phyloP scores from a whole-genome alignment of 2,888 invertebrate species.

The Blastobasis lacticolella region DNA sequence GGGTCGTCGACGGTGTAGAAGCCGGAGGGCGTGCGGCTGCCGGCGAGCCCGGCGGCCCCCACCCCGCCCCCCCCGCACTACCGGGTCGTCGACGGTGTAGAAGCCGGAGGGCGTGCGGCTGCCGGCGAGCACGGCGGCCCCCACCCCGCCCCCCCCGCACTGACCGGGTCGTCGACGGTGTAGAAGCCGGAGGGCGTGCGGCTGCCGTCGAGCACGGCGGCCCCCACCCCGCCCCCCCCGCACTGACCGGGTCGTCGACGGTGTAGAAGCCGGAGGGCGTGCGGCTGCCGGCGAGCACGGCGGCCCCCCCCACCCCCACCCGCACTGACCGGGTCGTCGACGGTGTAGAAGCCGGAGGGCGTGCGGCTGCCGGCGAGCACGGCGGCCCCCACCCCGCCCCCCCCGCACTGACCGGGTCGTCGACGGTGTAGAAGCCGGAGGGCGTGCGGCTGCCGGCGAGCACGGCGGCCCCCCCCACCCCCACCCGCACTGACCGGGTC shows the following conservation, averaged over 20 bases:
- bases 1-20: slow-evolving; percentile 97
- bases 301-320: slow-evolving; percentile 57
- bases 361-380: slow-evolving; percentile 99
- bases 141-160: too few relatives aligned
- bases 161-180: slow-evolving; percentile 92
- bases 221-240: too few relatives aligned
- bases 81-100: slow-evolving; percentile 95
- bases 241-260: slow-evolving; percentile 88
- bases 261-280: slow-evolving; percentile 98
- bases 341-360: slow-evolving; percentile 96
- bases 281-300: slow-evolving; percentile 97
- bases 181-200: slow-evolving; percentile 97
- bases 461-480: slow-evolving; percentile 78
- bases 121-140: slow-evolving; percentile 96
- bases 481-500: slow-evolving; percentile 78
- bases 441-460: slow-evolving; percentile 98
- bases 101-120: slow-evolving; percentile 98
- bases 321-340: slow-evolving; percentile 87
- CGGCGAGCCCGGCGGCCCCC: slow-evolving; percentile 93
- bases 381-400: too few relatives aligned
- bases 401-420: slow-evolving; percentile 81
- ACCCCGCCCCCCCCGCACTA: slow-evolving; percentile 35
- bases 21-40: slow-evolving; percentile 97
- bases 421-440: slow-evolving; percentile 97
- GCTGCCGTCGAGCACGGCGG: too few relatives aligned